A percentile compares a stretch with the other conserved stretches of the same genome.
Conservation (phyloP, 2,888 invertebrate genomes). For the Cosmorhoe ocellata region DNA sequence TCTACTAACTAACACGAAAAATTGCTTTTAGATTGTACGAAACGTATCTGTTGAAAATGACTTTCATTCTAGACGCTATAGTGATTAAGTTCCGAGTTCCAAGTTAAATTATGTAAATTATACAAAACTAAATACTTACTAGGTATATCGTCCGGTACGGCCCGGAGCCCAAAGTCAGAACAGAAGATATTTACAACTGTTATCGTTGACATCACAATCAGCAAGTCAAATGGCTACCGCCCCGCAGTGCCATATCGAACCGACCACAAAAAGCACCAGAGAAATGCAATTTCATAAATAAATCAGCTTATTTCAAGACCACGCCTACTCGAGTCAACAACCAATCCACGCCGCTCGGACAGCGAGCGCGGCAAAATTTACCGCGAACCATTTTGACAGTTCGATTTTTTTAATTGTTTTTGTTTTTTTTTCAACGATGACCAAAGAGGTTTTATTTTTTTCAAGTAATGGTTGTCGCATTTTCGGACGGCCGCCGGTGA, state of each 20-base stretch:
- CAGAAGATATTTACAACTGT: slow-evolving; percentile 33
- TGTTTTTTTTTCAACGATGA: slow-evolving; percentile 50
- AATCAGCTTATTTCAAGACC: slow-evolving; percentile 62
- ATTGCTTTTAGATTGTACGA: too few relatives aligned
- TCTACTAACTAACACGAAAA: too few relatives aligned
- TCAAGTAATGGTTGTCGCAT: slow-evolving; percentile 62
- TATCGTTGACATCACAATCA: slow-evolving; percentile 42
- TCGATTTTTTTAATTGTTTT: slow-evolving; percentile 55
- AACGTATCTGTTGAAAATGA: too few relatives aligned
- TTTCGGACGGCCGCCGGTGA: slow-evolving; percentile 63
- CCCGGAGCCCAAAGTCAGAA: slow-evolving; percentile 7
- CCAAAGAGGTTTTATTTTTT: slow-evolving; percentile 55
- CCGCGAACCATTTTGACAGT: slow-evolving; percentile 78
- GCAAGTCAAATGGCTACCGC: slow-evolving; percentile 59
- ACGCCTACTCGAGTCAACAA: slow-evolving; percentile 56
- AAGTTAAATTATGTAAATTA: too few relatives aligned
- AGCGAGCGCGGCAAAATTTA: slow-evolving; percentile 68
- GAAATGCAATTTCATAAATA: slow-evolving; percentile 76
- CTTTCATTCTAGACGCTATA: too few relatives aligned
- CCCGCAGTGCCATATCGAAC: slow-evolving; percentile 49
- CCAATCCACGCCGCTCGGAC: slow-evolving; percentile 58
- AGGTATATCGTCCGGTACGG: not conserved
- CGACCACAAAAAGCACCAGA: slow-evolving; percentile 54
- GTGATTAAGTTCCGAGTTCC: too few relatives aligned
- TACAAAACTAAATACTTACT: too few relatives aligned